Conservation (phyloP, 2,888 invertebrate species). For the Thereva unica region DNA sequence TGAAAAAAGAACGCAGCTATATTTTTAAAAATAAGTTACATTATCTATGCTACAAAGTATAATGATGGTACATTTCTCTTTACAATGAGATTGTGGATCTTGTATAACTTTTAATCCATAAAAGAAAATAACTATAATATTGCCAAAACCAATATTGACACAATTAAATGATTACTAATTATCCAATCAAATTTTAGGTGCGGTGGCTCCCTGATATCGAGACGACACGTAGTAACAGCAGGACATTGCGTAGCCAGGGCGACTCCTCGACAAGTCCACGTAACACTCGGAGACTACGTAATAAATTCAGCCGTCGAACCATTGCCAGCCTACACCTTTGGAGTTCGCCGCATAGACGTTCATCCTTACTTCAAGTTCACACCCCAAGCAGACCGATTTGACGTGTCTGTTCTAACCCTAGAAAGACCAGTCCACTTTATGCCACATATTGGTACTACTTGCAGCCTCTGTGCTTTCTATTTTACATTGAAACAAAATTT, state of each 20-base stretch:
- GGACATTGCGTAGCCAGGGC: slow-evolving; percentile 94
- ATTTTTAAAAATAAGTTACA: too few relatives aligned
- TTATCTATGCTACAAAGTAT: too few relatives aligned
- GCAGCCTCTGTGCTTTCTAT: too few relatives aligned
- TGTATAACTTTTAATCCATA: too few relatives aligned
- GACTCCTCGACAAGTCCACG: slow-evolving; percentile 86
- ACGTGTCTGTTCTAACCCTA: slow-evolving; percentile 85
- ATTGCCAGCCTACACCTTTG: slow-evolving; percentile 87
- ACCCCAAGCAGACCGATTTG: slow-evolving; percentile 88
- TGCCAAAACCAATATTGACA: too few relatives aligned
- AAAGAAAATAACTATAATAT: too few relatives aligned
- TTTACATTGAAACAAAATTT: not conserved
- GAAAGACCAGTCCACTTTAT: slow-evolving; percentile 89
- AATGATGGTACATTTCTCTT: too few relatives aligned
- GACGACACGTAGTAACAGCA: slow-evolving; percentile 90
- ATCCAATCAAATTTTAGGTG: slow-evolving; percentile 64
- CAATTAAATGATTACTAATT: too few relatives aligned
- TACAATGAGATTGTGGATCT: too few relatives aligned
- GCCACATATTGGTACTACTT: slow-evolving; percentile 73
- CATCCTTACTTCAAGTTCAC: slow-evolving; percentile 93
- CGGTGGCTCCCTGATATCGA: slow-evolving; percentile 88
- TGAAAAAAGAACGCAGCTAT: too few relatives aligned
- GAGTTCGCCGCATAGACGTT: slow-evolving; percentile 86
- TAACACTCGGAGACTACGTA: slow-evolving; percentile 85
- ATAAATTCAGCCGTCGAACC: slow-evolving; percentile 92